Conservation (phyloP, 92 coral and sea anemone species). For the Epizoanthus rinbou region DNA sequence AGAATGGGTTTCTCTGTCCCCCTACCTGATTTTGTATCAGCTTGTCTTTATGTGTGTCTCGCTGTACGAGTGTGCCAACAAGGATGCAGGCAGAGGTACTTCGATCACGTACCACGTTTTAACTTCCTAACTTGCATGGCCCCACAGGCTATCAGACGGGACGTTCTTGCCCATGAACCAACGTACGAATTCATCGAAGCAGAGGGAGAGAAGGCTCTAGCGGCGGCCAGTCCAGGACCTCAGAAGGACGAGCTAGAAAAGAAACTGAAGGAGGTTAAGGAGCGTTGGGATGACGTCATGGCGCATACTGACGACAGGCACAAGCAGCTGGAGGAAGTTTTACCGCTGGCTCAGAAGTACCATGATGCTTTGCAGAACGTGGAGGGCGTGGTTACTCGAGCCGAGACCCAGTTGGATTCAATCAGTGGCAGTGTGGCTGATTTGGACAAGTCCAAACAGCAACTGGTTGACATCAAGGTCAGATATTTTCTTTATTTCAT, state of each 20-base stretch:
- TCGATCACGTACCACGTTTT: not conserved
- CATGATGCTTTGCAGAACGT: slow-evolving; percentile 87
- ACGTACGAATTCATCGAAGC: slow-evolving; percentile 66
- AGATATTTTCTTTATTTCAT: not conserved
- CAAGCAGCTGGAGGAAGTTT: slow-evolving; percentile 69
- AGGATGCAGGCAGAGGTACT: not conserved
- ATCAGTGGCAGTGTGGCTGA: slow-evolving; percentile 68
- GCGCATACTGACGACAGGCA: slow-evolving; percentile 64
- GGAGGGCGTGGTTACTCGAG: slow-evolving; percentile 80
- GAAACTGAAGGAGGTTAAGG: slow-evolving; percentile 68
- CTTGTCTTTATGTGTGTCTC: too few relatives aligned
- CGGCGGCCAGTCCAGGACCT: slow-evolving; percentile 69
- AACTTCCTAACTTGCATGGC: not conserved
- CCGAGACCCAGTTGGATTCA: slow-evolving; percentile 76
- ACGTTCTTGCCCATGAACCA: slow-evolving; percentile 70
- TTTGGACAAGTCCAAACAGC: slow-evolving; percentile 79
- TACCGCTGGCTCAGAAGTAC: slow-evolving; percentile 94
- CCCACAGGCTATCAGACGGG: slow-evolving; percentile 68
- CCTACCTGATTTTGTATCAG: too few relatives aligned
- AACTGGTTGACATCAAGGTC: slow-evolving; percentile 80
- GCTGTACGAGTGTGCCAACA: not conserved
- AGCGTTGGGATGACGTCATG: slow-evolving; percentile 80
- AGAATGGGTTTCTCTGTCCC: too few relatives aligned
- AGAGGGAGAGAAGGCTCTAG: slow-evolving; percentile 58
- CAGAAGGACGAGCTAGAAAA: slow-evolving; percentile 65